Percentiles rank a stretch among this genome's conserved stretches.
Conservation (phyloP, 1,140 invertebrate genomes). For the Streblospio benedicti region DNA sequence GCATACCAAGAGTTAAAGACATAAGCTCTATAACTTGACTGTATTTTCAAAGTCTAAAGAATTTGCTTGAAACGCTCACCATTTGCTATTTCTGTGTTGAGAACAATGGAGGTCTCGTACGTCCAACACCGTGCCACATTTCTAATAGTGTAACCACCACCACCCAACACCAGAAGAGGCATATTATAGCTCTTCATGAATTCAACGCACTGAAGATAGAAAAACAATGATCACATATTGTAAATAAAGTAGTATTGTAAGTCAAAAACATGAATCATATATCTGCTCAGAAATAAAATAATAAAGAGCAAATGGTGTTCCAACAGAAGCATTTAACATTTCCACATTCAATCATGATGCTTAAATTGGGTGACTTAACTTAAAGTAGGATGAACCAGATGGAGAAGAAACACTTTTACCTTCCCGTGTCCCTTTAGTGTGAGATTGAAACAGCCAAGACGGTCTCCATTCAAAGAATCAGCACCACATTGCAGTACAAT, state of each 20-base stretch:
- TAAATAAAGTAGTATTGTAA: neutral
- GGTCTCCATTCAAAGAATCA: conserved; percentile 92
- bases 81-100: conserved; percentile 93
- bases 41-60: no score
- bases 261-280: no score
- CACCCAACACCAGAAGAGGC: conserved; percentile 87
- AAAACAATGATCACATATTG: neutral
- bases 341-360: no score
- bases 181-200: conserved; percentile 90
- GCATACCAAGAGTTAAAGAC: no score
- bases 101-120: conserved; percentile 93
- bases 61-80: conserved; percentile 45
- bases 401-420: no score
- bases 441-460: conserved; percentile 94
- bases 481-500: conserved; percentile 97
- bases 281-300: no score
- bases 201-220: conserved; percentile 76
- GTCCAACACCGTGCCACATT: conserved; percentile 99
- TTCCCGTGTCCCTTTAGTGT: conserved; percentile 84
- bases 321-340: no score
- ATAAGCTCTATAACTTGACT: no score
- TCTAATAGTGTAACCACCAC: conserved; percentile 89
- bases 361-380: no score
- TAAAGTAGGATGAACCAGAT: no score
- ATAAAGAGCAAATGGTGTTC: no score